Base-by-base conservation (phyloP, 1,140 invertebrate species). In the Drosophila simulans region DNA sequence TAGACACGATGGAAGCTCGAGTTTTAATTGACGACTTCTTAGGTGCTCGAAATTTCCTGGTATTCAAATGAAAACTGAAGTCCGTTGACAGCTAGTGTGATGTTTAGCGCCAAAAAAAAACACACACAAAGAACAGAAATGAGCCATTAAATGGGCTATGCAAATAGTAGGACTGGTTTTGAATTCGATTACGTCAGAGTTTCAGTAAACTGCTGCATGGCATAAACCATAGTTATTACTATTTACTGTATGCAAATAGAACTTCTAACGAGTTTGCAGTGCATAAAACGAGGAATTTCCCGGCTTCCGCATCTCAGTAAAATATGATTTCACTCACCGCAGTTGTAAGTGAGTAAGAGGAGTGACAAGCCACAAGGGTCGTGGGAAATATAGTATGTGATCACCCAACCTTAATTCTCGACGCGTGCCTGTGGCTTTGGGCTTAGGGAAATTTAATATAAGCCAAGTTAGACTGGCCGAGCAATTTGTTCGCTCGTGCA, bases 361-460 rank as follows among this genome's bases (percentile, higher is more conserved):
- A 35, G 39, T 15, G 25, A 51, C 22, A 49, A 72, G 51, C 63
- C 70, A 45, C 57, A 69, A 58, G 5, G 40, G 35, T 46, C 45
- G 77, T 80, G 64, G 49, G 63, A 80, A 69, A 45, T 43, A 15
- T 20, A 20, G 42, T 52, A 69, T 59, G 20, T 43, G 31, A 74
- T 51, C 46, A 43, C 46, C 27, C 22, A 53, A 64, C 64, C 51
- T 40, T 11, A 25, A 37, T 13, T 34, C 27, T 43, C 22, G 17
- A 46, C 70, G 55, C 76, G 65, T 71, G 76, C 55, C 71, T 66
- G 56, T 20, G 66, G 66, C 48, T 70, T 56, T 13, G 64, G 27
- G 11, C 35, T 65, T 34, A 39, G n/a, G 15, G 7, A 10, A 39
- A 48, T 59, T 37, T 5, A 15, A 27, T 48, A 3, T 2, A 22